phyloP scores from a whole-genome alignment of 2,888 invertebrate genomes.

The Dynastes maya region DNA sequence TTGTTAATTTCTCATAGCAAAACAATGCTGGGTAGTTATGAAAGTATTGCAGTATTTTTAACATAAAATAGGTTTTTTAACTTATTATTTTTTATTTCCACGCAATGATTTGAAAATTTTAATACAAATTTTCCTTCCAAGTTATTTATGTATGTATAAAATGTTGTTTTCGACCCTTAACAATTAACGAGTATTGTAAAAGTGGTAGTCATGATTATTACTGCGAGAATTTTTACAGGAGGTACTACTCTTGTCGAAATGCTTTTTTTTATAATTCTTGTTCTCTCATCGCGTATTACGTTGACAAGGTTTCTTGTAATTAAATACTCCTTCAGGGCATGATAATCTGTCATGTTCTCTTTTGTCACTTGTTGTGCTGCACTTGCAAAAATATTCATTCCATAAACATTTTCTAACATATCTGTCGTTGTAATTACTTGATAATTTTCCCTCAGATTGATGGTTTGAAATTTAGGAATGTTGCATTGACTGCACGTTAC shows the following conservation, averaged over 20 bases:
- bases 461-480: conserved; percentile 73
- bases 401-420: conserved; percentile 83
- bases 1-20: no score
- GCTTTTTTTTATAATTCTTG: not conserved
- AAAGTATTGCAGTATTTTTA: no score
- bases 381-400: conserved; percentile 71
- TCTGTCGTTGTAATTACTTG: conserved; percentile 78
- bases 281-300: not conserved
- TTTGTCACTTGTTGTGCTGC: not conserved
- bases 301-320: not conserved
- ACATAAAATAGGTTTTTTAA: no score
- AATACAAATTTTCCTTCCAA: not conserved
- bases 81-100: no score
- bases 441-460: conserved; percentile 75
- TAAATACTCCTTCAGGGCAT: not conserved
- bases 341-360: not conserved
- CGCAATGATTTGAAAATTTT: not conserved
- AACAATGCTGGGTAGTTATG: no score
- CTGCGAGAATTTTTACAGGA: not conserved
- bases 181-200: not conserved
- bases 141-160: not conserved
- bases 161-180: not conserved
- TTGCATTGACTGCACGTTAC: conserved; percentile 81
- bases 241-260: not conserved
- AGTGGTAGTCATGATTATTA: not conserved